Conservation (phyloP, 2,113 vertebrate genomes). For the Riparia riparia region DNA sequence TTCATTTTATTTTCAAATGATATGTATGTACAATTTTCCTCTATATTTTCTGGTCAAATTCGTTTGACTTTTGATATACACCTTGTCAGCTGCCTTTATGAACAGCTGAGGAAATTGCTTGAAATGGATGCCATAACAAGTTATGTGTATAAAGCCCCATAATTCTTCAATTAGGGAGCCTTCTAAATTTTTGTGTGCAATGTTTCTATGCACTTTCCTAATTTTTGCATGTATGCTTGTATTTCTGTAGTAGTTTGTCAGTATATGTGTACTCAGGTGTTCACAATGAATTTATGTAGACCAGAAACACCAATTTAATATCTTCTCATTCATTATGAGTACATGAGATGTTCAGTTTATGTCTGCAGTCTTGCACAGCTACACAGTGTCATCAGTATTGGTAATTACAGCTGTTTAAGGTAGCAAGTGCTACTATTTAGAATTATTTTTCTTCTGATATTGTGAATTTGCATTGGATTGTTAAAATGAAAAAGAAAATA, state of each 20-base stretch:
- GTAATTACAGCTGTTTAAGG: not conserved
- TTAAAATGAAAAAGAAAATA: not conserved
- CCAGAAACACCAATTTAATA: not conserved
- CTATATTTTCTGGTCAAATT: not conserved
- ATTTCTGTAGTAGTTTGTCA: not conserved
- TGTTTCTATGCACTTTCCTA: not conserved
- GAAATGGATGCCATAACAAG: not conserved
- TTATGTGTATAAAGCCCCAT: not conserved
- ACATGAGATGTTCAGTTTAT: not conserved
- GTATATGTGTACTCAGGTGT: not conserved
- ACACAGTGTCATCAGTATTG: not conserved
- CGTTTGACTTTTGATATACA: not conserved
- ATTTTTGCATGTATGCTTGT: not conserved
- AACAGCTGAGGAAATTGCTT: not conserved
- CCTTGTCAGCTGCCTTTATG: not conserved
- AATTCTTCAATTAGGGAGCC: not conserved
- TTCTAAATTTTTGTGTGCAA: not conserved
- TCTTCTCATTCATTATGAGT: not conserved
- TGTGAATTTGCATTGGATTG: not conserved
- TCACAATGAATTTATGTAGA: not conserved
- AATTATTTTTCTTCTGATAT: not conserved
- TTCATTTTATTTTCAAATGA: not conserved
- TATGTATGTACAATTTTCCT: not conserved
- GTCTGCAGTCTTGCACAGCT: not conserved
- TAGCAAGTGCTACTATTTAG: not conserved